Base-by-base conservation (phyloP, 1,140 invertebrate species). In the Macrobrachium nipponense region DNA sequence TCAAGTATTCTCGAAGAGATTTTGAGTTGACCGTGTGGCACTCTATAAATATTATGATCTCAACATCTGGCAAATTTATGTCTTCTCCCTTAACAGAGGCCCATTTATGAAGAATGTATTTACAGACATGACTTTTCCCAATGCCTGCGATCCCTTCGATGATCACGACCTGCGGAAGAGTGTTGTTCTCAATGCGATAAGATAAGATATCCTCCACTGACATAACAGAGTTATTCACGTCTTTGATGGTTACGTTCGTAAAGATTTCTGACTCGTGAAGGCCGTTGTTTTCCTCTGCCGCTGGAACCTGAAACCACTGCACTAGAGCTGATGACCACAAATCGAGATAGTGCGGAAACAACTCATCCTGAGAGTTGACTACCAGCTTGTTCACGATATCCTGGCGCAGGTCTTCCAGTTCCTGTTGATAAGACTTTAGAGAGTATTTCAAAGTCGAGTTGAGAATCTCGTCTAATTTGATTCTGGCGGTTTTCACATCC, bases 91-190 rank as follows among this genome's bases (percentile, higher is more conserved):
- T 59, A 8, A 7, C 17, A 20, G 73, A 58, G n/a, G 73, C 73
- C 73, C 73, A 76, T 18, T 58, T 58, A 20, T 76, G 23, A 5
- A 76, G 73, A 18, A 76, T 76, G 23, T 76, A 76, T 23, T 76
- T 76, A 58, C 73, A 76, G 44, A 76, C n/a, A 5, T 76, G 44
- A 12, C 73, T 76, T 23, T 76, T 76, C 17, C 73, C 73, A 44
- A 58, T 23, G 5, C 73, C 73, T 10, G 73, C 73, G 8, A 51
- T 59, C n/a, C 73, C 73, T 76, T 76, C 73, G 17, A 76, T n/a
- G 23, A 76, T n/a, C 18, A 76, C 17, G n/a, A 76, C 18, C 15
- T 14, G 15, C 51, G 73, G 73, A 15, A 27, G 73, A 10, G 73
- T 20, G 23, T 15, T 44, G 23, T 76, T 20, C 14, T 44, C n/a